These are phyloP conservation scores for Belonocnema kinseyi DNA, from an alignment of 1,140 invertebrate species.

Conservation along the genomic window DNA sequence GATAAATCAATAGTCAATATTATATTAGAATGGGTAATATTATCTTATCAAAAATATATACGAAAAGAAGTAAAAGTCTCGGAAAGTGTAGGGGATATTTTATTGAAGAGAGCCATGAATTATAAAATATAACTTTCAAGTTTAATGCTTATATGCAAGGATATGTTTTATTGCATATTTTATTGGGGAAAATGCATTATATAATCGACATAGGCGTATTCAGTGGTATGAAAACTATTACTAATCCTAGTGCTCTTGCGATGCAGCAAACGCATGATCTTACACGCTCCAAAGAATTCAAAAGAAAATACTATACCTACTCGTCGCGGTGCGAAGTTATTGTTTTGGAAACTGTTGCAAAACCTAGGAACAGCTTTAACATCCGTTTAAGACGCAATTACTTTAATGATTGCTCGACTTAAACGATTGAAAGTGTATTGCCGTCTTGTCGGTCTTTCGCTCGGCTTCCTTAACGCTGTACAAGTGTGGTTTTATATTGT, in stretches of 20 bases:
- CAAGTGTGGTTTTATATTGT: conserved; percentile 31
- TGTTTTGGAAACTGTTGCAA: conserved; percentile 39
- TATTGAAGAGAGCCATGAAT: too few relatives aligned
- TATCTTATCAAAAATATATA: background rate
- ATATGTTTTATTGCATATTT: background rate
- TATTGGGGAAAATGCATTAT: background rate
- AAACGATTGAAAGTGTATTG: conserved; percentile 43
- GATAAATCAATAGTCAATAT: conserved; percentile 24
- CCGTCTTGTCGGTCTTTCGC: conserved; percentile 41
- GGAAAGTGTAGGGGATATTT: too few relatives aligned
- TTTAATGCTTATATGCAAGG: too few relatives aligned
- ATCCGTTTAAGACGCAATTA: conserved; percentile 43
- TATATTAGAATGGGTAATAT: conserved; percentile 3
- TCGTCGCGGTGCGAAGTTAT: conserved; percentile 30
- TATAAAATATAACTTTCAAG: too few relatives aligned
- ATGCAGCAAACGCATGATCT: conserved; percentile 19
- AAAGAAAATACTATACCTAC: conserved; percentile 15
- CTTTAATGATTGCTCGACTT: conserved; percentile 43
- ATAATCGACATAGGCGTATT: background rate
- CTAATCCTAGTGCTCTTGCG: background rate
- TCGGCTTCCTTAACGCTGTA: conserved; percentile 29
- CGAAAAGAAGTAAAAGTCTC: background rate
- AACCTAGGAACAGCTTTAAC: conserved; percentile 35
- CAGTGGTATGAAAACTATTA: background rate
- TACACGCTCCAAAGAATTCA: conserved; percentile 13